These are phyloP conservation scores for Aphelenchoides avenae DNA, from an alignment of 1,140 invertebrate species.

Conservation along the genomic window DNA sequence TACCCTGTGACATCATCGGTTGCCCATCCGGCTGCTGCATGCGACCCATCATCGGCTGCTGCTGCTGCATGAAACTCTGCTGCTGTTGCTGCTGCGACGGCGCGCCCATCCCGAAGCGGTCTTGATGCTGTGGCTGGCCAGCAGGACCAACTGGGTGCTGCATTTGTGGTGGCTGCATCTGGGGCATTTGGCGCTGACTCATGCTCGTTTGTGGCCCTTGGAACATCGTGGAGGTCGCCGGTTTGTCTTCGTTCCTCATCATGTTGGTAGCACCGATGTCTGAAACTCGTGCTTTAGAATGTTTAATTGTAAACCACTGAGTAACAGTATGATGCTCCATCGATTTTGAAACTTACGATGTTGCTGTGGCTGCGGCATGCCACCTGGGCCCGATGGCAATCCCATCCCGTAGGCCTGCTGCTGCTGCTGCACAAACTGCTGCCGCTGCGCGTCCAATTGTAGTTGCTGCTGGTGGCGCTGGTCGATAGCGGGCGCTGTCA, in stretches of 20 bases:
- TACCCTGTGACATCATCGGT: too few relatives aligned
- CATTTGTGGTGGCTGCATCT: conserved; percentile 20
- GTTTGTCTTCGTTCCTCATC: background rate
- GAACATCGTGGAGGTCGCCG: background rate
- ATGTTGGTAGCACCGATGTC: background rate
- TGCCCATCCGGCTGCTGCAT: too few relatives aligned
- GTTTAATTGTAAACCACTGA: conserved; percentile 3
- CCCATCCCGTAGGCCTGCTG: too few relatives aligned
- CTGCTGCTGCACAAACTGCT: too few relatives aligned
- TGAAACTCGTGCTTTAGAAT: conserved; percentile 2
- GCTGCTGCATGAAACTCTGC: too few relatives aligned
- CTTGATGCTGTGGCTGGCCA: too few relatives aligned
- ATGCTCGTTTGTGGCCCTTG: background rate
- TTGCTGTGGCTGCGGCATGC: conserved; percentile 10
- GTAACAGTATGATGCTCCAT: conserved; percentile 1
- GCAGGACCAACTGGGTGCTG: too few relatives aligned
- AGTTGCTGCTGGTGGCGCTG: conserved; percentile 1
- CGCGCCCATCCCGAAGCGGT: too few relatives aligned
- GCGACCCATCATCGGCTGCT: conserved; percentile 1
- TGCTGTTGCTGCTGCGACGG: too few relatives aligned
- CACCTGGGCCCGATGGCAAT: too few relatives aligned
- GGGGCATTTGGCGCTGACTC: background rate
- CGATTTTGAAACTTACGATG: conserved; percentile 7
- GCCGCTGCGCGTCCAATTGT: too few relatives aligned
- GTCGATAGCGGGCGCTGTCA: background rate